Conservation (phyloP, 2,888 invertebrate species). For the Drosophila tripunctata region DNA sequence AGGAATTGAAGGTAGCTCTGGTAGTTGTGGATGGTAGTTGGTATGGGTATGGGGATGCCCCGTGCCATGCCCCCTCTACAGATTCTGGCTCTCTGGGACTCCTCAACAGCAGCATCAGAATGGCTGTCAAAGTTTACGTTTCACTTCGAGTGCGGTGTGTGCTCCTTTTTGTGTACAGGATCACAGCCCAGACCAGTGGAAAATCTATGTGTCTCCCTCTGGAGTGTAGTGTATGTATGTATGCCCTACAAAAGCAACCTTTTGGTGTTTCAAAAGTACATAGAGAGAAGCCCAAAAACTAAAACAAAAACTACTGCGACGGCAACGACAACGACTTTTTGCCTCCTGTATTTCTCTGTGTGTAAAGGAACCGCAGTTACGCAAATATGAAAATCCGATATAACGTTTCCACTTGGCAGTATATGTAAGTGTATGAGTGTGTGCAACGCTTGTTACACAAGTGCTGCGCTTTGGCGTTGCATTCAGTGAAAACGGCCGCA, state of each 20-base stretch:
- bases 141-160: constrained; percentile 71
- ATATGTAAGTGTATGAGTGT: constrained; percentile 20
- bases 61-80: background rate
- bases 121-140: constrained; percentile 79
- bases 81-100: background rate
- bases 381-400: constrained; percentile 78
- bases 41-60: background rate
- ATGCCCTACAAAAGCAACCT: constrained; percentile 72
- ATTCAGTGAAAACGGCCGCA: constrained; percentile 52
- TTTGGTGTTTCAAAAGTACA: constrained; percentile 72
- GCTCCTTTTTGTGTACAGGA: constrained; percentile 52
- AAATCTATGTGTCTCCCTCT: constrained; percentile 31
- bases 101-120: constrained; percentile 21
- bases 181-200: constrained; percentile 39
- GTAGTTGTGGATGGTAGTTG: background rate
- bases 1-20: constrained; percentile 42
- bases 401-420: constrained; percentile 68
- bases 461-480: constrained; percentile 72
- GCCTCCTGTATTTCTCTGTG: constrained; percentile 24
- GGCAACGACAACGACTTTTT: constrained; percentile 55
- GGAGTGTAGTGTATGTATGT: constrained; percentile 15
- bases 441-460: constrained; percentile 64
- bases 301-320: constrained; percentile 62
- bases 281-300: no score
- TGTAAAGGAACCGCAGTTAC: constrained; percentile 66